phyloP scores from a whole-genome alignment of 2,888 invertebrate species.

The Mythimna albipuncta region DNA sequence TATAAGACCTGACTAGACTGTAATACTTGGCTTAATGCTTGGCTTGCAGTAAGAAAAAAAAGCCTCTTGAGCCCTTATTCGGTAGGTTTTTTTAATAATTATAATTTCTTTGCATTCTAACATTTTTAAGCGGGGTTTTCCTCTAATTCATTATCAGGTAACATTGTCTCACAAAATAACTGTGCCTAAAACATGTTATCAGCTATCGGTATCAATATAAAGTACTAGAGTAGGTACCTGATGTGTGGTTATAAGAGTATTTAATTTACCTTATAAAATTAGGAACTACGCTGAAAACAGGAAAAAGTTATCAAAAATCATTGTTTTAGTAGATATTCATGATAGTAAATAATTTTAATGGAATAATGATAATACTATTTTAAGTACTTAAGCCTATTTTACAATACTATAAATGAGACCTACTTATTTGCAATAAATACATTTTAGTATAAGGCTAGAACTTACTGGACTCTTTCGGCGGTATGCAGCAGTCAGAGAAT shows the following conservation, averaged over 20 bases:
- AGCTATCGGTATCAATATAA: too few relatives aligned
- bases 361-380: too few relatives aligned
- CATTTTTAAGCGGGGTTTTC: background rate
- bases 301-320: background rate
- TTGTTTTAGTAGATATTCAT: too few relatives aligned
- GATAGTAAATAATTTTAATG: too few relatives aligned
- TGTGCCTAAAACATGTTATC: too few relatives aligned
- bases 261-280: background rate
- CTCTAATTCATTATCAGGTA: background rate
- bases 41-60: too few relatives aligned
- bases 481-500: constrained; percentile 80
- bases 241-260: background rate
- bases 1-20: too few relatives aligned
- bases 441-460: constrained; percentile 49
- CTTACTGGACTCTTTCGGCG: constrained; percentile 85
- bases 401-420: background rate
- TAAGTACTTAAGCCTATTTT: too few relatives aligned
- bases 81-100: background rate
- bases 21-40: too few relatives aligned
- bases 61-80: too few relatives aligned
- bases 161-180: too few relatives aligned
- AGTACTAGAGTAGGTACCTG: too few relatives aligned
- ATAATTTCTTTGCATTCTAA: background rate
- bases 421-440: background rate
- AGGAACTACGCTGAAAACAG: background rate